phyloP scores from a whole-genome alignment of 2,113 vertebrate species.

The Anarrhichthys ocellatus region DNA sequence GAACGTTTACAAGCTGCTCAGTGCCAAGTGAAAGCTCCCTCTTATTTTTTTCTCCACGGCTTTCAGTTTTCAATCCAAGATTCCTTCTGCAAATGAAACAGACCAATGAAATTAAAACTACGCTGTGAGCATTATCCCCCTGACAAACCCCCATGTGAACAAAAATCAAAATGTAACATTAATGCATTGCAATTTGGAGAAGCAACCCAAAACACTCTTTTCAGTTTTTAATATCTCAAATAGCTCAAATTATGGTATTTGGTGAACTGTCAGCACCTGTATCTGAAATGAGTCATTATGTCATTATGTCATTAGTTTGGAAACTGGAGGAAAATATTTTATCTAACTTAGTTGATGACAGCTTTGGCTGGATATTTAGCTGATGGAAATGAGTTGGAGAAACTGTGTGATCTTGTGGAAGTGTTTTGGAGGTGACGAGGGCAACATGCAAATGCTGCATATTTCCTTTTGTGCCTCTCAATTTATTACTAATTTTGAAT shows the following conservation, averaged over 20 bases:
- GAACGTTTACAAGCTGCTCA: conserved; percentile 51
- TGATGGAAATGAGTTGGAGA: conserved; percentile 51
- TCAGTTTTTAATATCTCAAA: conserved; percentile 30
- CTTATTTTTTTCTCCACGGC: conserved; percentile 48
- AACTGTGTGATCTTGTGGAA: conserved; percentile 33
- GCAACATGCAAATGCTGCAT: not conserved
- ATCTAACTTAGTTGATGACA: conserved; percentile 51
- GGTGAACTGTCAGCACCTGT: conserved; percentile 49
- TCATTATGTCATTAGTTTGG: conserved; percentile 54
- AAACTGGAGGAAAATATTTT: conserved; percentile 51
- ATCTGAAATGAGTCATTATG: conserved; percentile 56
- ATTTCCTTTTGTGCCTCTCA: conserved; percentile 24
- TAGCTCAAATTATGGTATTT: conserved; percentile 33
- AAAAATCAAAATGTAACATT: conserved; percentile 30
- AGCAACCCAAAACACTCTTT: not conserved
- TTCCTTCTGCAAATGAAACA: conserved; percentile 46
- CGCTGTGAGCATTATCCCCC: conserved; percentile 34
- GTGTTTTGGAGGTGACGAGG: conserved; percentile 16
- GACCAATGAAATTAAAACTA: conserved; percentile 36
- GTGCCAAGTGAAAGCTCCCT: conserved; percentile 55
- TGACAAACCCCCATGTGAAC: conserved; percentile 48
- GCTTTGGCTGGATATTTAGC: conserved; percentile 46
- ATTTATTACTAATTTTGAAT: conserved; percentile 23
- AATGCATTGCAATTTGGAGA: conserved; percentile 23
- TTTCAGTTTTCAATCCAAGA: conserved; percentile 49